Evolutionary conservation across 2,113 vertebrate genomes (phyloP).

Genomic region (Origma solitaria): DNA sequence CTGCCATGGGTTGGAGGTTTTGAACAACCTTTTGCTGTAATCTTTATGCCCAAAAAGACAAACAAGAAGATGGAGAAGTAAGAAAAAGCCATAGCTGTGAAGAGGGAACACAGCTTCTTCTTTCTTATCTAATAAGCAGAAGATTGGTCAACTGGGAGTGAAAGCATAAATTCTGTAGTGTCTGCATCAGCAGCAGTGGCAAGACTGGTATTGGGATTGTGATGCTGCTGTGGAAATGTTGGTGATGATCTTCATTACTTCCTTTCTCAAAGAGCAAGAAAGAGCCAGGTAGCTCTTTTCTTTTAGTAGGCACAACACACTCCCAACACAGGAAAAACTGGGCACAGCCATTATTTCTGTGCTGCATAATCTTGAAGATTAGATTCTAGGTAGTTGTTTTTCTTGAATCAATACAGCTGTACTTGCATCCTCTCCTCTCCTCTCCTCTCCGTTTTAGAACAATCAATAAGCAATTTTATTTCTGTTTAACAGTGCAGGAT

Average conservation of each 20-base stretch:
- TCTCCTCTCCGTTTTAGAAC: not conserved
- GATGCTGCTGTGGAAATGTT: not conserved
- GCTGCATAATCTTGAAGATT: not conserved
- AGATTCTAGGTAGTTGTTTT: not conserved
- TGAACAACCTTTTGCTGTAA: not conserved
- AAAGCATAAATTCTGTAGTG: not conserved
- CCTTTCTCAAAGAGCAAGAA: not conserved
- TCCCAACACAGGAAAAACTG: not conserved
- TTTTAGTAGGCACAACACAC: not conserved
- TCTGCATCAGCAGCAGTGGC: not conserved
- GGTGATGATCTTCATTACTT: not conserved
- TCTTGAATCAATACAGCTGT: not conserved
- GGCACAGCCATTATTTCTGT: not conserved
- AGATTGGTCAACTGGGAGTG: not conserved
- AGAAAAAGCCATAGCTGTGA: not conserved
- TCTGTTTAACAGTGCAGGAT: not conserved
- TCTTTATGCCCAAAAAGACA: not conserved
- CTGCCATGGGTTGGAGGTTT: not conserved
- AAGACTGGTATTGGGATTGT: not conserved
- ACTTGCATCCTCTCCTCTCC: not conserved
- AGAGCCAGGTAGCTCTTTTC: not conserved
- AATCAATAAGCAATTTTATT: not conserved
- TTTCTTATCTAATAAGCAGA: not conserved
- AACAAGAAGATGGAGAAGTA: not conserved
- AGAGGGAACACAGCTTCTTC: not conserved